Evolutionary conservation across 2,888 invertebrate species (phyloP).

Genomic region (Alloplasta piceator): DNA sequence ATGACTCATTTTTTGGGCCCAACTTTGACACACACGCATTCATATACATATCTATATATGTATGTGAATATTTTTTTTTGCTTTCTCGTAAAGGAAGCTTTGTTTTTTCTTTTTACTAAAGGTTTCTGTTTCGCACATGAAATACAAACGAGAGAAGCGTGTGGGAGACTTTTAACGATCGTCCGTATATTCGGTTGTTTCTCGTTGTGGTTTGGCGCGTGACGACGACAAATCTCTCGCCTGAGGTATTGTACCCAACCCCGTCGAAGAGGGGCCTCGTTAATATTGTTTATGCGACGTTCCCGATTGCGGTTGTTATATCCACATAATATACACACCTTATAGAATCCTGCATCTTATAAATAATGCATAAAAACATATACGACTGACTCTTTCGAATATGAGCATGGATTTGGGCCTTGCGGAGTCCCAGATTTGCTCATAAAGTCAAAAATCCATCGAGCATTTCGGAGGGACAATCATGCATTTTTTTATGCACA

Average conservation of each 20-base stretch:
- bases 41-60: too few relatives aligned
- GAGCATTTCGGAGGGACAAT: too few relatives aligned
- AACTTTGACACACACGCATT: too few relatives aligned
- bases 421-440: too few relatives aligned
- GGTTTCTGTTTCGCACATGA: constrained; percentile 48
- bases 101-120: too few relatives aligned
- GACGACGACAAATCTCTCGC: constrained; percentile 41
- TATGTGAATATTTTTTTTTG: too few relatives aligned
- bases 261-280: constrained; percentile 53
- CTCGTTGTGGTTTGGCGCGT: constrained; percentile 32
- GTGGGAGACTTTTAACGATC: constrained; percentile 64
- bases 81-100: too few relatives aligned
- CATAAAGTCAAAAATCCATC: too few relatives aligned
- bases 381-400: too few relatives aligned
- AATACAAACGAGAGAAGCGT: constrained; percentile 49
- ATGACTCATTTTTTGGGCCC: too few relatives aligned
- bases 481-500: too few relatives aligned
- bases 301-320: constrained; percentile 53
- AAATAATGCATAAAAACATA: constrained; percentile 9
- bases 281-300: constrained; percentile 63
- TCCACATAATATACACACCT: constrained; percentile 38
- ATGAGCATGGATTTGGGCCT: too few relatives aligned
- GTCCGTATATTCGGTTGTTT: constrained; percentile 35
- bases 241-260: constrained; percentile 5
- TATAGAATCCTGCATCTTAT: constrained; percentile 11